Conservation (phyloP, 2,113 vertebrate genomes). For the Myotis yumanensis region DNA sequence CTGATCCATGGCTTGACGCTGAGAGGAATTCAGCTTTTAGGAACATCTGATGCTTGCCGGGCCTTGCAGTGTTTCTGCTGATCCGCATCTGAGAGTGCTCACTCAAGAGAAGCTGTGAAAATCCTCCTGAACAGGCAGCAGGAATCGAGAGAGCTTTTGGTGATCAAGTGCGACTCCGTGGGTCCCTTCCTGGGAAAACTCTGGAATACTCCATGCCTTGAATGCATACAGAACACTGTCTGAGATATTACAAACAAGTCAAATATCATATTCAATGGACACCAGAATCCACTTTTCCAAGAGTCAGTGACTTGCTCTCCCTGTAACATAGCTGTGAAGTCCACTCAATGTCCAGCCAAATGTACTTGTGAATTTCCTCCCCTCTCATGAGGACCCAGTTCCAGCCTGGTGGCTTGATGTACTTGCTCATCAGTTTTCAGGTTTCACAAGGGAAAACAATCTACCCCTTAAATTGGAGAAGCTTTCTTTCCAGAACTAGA, state of each 20-base stretch:
- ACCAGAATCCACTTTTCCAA: neutral
- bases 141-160: constrained; percentile 56
- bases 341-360: constrained; percentile 23
- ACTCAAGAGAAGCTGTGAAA: constrained; percentile 63
- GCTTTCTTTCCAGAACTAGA: constrained; percentile 71
- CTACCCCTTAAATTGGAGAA: constrained; percentile 49
- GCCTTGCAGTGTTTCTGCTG: constrained; percentile 14
- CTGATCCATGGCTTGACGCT: constrained; percentile 49
- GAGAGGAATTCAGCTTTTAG: constrained; percentile 57
- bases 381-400: constrained; percentile 21
- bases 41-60: constrained; percentile 37
- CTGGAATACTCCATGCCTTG: constrained; percentile 32
- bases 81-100: constrained; percentile 50
- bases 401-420: neutral
- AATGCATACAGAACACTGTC: neutral
- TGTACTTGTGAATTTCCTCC: constrained; percentile 59
- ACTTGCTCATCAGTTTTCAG: constrained; percentile 62
- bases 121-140: constrained; percentile 58
- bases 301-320: neutral
- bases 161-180: neutral
- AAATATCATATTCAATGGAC: neutral
- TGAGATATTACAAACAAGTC: neutral
- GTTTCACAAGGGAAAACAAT: constrained; percentile 70
- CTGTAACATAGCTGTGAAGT: constrained; percentile 21
- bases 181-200: constrained; percentile 34